phyloP scores from a whole-genome alignment of 2,888 invertebrate species.

The Melieria picta region DNA sequence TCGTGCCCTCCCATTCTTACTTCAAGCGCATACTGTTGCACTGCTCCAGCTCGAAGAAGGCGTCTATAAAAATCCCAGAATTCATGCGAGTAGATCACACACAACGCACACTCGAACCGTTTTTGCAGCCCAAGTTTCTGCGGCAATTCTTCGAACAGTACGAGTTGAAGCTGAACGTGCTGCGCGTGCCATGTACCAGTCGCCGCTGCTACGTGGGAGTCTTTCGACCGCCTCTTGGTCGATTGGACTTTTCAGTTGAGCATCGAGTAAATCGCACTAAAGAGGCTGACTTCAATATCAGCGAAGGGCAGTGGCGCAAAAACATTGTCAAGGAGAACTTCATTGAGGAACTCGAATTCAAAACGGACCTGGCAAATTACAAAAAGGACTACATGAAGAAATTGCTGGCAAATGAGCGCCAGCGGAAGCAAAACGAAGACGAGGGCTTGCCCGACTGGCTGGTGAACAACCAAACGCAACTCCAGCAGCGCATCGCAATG shows the following conservation, averaged over 20 bases:
- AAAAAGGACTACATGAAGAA: conserved; percentile 15
- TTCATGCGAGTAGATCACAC: conserved; percentile 56
- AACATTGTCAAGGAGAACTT: conserved; percentile 36
- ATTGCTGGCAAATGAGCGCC: conserved; percentile 1
- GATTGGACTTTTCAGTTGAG: too few relatives aligned
- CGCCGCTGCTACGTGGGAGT: conserved; percentile 48
- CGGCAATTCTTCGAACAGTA: conserved; percentile 43
- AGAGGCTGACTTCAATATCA: conserved; percentile 51
- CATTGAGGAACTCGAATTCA: conserved; percentile 41
- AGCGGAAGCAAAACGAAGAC: conserved; percentile 13
- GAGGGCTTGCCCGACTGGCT: background rate
- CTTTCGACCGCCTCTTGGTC: conserved; percentile 43
- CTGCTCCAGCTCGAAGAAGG: conserved; percentile 26
- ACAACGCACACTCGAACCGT: conserved; percentile 51
- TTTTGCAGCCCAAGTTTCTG: conserved; percentile 49
- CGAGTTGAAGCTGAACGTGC: conserved; percentile 44
- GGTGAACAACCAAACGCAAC: background rate
- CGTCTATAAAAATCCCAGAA: conserved; percentile 49
- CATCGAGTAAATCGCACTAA: background rate
- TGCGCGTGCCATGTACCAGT: conserved; percentile 46
- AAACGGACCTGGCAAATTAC: conserved; percentile 40
- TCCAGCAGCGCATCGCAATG: background rate
- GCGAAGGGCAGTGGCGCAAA: conserved; percentile 51
- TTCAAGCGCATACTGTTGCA: conserved; percentile 54
- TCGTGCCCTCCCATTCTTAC: conserved; percentile 58